Evolutionary conservation across 2,797 vertebrate species (phyloP).

Genomic region (Macrochelys suwanniensis): DNA sequence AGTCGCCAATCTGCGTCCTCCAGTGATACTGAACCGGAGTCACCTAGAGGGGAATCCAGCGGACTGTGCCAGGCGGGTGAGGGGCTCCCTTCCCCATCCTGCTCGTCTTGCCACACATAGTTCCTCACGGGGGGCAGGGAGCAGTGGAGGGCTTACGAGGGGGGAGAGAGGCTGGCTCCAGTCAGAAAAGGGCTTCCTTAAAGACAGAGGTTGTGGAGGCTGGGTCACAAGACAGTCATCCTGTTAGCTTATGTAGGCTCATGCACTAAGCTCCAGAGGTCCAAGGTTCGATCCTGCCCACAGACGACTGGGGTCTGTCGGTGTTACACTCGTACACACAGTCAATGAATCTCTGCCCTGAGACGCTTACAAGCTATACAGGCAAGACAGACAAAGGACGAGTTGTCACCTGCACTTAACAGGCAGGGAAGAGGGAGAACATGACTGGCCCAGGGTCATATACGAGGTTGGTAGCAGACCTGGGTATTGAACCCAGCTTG

Average conservation of each 20-base stretch:
- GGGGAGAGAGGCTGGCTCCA: neutral
- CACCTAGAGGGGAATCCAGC: fast-evolving
- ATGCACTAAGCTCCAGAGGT: too few species aligned
- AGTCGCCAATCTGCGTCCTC: neutral
- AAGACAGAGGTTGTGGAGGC: neutral
- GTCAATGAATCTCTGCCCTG: neutral
- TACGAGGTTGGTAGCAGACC: neutral
- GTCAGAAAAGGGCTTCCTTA: neutral
- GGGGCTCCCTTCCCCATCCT: neutral
- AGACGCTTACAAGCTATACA: neutral
- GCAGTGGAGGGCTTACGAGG: fast-evolving
- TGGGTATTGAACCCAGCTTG: too few species aligned
- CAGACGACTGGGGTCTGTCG: too few species aligned
- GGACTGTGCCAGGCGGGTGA: too few species aligned
- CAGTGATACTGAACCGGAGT: neutral
- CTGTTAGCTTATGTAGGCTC: too few species aligned
- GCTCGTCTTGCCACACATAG: neutral
- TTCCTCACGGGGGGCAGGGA: neutral
- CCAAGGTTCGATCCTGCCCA: too few species aligned
- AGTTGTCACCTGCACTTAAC: neutral
- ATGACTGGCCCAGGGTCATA: neutral
- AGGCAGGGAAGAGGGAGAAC: neutral
- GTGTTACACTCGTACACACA: too few species aligned
- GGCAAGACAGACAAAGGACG: neutral
- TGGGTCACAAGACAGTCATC: neutral